Evolutionary conservation across 2,888 invertebrate species (phyloP).

Genomic region (Ectropis crepuscularia): DNA sequence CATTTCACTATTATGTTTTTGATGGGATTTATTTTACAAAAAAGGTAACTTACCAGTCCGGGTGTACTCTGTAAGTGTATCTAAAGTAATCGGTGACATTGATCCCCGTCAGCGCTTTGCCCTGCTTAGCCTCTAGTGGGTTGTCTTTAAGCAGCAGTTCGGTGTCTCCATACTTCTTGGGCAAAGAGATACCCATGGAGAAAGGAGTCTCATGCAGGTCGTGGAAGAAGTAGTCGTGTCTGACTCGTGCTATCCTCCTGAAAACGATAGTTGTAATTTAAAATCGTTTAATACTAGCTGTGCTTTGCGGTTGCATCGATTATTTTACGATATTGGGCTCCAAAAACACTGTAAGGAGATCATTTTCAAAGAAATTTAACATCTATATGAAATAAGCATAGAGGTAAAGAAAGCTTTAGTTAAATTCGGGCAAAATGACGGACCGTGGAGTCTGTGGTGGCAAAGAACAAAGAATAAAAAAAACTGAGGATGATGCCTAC

Average conservation of each 20-base stretch:
- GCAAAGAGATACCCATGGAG: conserved; percentile 93
- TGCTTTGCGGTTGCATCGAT: too few relatives aligned
- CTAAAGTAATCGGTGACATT: conserved; percentile 90
- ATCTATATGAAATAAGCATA: too few relatives aligned
- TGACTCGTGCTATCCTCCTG: conserved; percentile 89
- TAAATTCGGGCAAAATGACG: too few relatives aligned
- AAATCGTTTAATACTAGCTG: too few relatives aligned
- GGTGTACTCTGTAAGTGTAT: conserved; percentile 92
- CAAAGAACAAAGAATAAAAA: too few relatives aligned
- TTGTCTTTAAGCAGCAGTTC: conserved; percentile 91
- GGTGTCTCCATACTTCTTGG: conserved; percentile 91
- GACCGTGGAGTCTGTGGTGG: too few relatives aligned
- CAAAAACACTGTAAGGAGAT: too few relatives aligned
- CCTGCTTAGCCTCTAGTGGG: conserved; percentile 88
- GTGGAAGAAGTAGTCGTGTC: conserved; percentile 93
- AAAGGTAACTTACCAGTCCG: conserved; percentile 87
- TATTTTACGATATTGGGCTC: too few relatives aligned
- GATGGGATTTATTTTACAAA: not conserved
- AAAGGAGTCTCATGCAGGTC: conserved; percentile 94
- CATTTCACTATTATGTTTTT: too few relatives aligned
- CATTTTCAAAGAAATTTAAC: too few relatives aligned
- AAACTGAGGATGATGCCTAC: too few relatives aligned
- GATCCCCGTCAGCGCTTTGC: conserved; percentile 86
- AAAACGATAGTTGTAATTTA: conserved; percentile 22
- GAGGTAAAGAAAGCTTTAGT: too few relatives aligned